Base-by-base conservation (phyloP, 1,140 invertebrate genomes). In the Hyphantria cunea region DNA sequence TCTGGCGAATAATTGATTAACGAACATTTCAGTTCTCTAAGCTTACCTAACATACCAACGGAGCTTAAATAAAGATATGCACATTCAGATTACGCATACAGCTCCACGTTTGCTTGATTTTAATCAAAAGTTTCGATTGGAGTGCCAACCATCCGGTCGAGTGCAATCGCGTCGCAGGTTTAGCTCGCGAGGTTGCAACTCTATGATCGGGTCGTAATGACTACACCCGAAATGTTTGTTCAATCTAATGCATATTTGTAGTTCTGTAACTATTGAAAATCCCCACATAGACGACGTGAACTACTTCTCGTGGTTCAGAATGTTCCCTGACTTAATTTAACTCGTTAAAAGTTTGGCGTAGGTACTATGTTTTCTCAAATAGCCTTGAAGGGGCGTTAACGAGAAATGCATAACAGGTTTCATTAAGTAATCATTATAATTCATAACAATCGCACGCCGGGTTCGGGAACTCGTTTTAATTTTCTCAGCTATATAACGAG, bases 71-170 rank as follows among this genome's bases (percentile, higher is more conserved):
- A 90, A 87, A 90, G 85, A 88, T 90, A 87, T 84, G 74, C 66
- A 66, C 66, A 75, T 84, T 78, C 74, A 74, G 66, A 25, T 25
- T 67, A 63, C 66, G 74, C 82, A 80, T 81, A 70, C 67, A 64
- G 76, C 71, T 82, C 70, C 68, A 64, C 78, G 77, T 84, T 88
- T 86, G 86, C 86, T 86, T 90, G 87, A 87, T 90, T 88, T 90
- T 90, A 90, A 90, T 90, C 87, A 90, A 90, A 90, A 90, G 82
- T 90, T 90, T 82, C 82, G 77, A 88, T 88, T 88, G 85, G 70
- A 78, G 76, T 82, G 80, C 80, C 76, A 80, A 77, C 80, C 74
- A 71, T 74, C 74, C 73, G 75, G 72, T 72, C 69, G 78, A 82
- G 80, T 80, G 79, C 81, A 82, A 74, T 79, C 69, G 72, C 69